phyloP scores from a whole-genome alignment of 1,140 invertebrate genomes.

The Hylaeus anthracinus region DNA sequence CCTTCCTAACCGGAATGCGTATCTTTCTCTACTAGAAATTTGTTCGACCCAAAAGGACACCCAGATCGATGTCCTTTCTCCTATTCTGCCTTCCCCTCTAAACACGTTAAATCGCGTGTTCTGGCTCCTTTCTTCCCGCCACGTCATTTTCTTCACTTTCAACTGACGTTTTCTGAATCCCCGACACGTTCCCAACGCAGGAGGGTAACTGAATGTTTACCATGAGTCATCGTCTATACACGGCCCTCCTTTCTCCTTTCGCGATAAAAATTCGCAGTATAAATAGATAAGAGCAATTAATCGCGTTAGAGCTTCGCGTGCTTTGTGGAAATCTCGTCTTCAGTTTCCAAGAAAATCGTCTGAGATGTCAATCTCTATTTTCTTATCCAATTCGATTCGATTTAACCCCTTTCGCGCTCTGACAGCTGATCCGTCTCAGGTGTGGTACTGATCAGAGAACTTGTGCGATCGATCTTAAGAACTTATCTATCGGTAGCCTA shows the following conservation, averaged over 20 bases:
- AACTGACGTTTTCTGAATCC: conserved; percentile 27
- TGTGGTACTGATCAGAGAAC: no score
- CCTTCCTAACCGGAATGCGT: background rate
- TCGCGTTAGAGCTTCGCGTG: background rate
- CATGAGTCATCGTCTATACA: conserved; percentile 55
- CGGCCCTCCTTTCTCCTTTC: conserved; percentile 26
- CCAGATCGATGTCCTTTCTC: conserved; percentile 12
- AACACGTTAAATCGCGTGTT: background rate
- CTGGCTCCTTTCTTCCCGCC: conserved; percentile 23
- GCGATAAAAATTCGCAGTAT: conserved; percentile 40
- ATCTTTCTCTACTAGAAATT: background rate
- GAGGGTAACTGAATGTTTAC: conserved; percentile 38
- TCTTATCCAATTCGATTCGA: background rate
- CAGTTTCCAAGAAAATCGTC: conserved; percentile 1
- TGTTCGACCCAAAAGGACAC: conserved; percentile 7
- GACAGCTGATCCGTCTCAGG: no score
- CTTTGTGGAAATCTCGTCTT: background rate
- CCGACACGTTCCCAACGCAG: conserved; percentile 28
- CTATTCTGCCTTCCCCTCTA: background rate
- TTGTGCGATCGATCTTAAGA: no score
- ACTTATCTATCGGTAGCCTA: no score
- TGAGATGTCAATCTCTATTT: background rate
- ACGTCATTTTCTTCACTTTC: conserved; percentile 48
- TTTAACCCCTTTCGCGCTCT: background rate
- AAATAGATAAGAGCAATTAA: conserved; percentile 50